Percentiles rank a stretch among this genome's conserved stretches.
phyloP scores from a whole-genome alignment of 2,113 vertebrate species.

The Sander lucioperca region DNA sequence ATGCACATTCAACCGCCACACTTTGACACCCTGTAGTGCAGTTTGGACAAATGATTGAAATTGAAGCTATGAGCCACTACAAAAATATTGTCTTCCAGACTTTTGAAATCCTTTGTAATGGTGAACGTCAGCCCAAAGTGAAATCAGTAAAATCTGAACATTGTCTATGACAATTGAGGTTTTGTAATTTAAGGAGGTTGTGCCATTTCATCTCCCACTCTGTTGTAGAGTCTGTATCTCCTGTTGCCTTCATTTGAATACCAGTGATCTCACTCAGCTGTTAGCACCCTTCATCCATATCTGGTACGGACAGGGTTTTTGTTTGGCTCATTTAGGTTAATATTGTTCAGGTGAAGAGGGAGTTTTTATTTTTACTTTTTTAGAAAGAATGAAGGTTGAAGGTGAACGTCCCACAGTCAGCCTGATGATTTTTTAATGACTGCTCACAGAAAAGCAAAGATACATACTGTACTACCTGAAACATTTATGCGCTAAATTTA shows the following conservation, averaged over 20 bases:
- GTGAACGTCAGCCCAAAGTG: conserved; percentile 15
- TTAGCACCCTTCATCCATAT: neutral
- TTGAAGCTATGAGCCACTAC: neutral
- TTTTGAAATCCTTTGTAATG: neutral
- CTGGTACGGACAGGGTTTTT: neutral
- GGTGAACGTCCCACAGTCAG: neutral
- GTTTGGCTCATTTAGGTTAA: neutral
- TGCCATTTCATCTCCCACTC: conserved; percentile 13
- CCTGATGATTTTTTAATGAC: neutral
- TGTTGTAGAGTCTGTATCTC: conserved; percentile 14
- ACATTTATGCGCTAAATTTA: neutral
- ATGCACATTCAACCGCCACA: neutral
- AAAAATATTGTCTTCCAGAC: conserved; percentile 30
- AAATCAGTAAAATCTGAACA: conserved; percentile 13
- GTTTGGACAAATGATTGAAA: conserved; percentile 4
- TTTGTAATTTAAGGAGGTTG: conserved; percentile 30
- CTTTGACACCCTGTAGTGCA: neutral
- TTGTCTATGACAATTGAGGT: conserved; percentile 24
- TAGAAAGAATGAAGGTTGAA: neutral
- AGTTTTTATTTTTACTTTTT: neutral
- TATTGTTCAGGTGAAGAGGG: neutral
- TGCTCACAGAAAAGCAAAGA: neutral
- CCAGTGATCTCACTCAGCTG: conserved; percentile 17
- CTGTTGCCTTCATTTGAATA: conserved; percentile 28
- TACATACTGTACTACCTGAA: neutral